Percentiles rank a stretch among this genome's conserved stretches.
Conservation (phyloP, 2,888 invertebrate species). For the Acanthopleura granulata region DNA sequence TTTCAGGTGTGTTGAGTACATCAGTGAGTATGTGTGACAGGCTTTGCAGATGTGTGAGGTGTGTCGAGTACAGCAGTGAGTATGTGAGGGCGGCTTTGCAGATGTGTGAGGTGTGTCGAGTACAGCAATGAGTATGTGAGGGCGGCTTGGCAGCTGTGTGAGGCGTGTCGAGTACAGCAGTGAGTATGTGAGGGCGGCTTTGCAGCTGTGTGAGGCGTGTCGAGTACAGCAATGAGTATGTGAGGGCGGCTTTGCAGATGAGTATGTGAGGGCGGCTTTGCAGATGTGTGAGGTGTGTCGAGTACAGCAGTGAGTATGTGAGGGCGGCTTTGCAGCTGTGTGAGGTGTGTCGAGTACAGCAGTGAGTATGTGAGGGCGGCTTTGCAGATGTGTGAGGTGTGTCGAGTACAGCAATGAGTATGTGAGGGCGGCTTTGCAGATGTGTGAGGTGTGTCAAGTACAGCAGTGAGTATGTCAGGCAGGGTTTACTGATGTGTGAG, state of each 20-base stretch:
- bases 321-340: no score
- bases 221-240: constrained; percentile 84
- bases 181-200: constrained; percentile 80
- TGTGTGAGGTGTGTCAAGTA: constrained; percentile 93
- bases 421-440: constrained; percentile 88
- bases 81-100: constrained; percentile 18
- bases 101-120: constrained; percentile 77
- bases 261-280: not conserved
- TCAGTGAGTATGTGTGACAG: not conserved
- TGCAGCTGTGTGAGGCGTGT: constrained; percentile 94
- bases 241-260: not conserved
- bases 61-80: constrained; percentile 86
- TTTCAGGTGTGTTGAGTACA: constrained; percentile 42
- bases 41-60: constrained; percentile 97
- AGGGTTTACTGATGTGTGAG: not conserved
- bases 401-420: not conserved
- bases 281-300: not conserved
- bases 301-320: not conserved
- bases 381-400: constrained; percentile 78
- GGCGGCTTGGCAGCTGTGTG: constrained; percentile 91
- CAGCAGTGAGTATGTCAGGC: constrained; percentile 76
- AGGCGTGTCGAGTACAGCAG: constrained; percentile 92
- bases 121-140: constrained; percentile 90
- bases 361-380: constrained; percentile 78
- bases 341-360: not conserved